These are phyloP conservation scores for Aplysina aerophoba DNA, from an alignment of 37 sponge, comb jelly and placozoan genomes.

Conservation along the genomic window DNA sequence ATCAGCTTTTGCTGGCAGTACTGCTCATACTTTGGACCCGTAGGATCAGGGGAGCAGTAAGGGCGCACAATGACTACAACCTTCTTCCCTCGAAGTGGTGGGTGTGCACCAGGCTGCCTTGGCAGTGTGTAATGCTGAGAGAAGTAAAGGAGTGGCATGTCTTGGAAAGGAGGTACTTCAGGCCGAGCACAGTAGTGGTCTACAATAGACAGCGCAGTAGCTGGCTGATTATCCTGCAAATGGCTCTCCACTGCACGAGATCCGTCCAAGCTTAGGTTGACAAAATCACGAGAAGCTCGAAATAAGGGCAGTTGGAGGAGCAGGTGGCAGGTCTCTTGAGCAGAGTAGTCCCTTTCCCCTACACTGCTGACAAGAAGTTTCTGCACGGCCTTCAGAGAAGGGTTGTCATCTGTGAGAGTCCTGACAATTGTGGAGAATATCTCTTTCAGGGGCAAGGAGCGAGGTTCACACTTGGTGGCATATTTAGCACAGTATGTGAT, in stretches of 20 bases:
- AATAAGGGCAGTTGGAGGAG: constrained; percentile 51
- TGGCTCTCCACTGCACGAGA: constrained; percentile 37
- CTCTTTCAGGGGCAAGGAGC: constrained; percentile 41
- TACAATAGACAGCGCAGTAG: background rate
- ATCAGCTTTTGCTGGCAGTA: constrained; percentile 49
- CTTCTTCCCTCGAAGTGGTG: background rate
- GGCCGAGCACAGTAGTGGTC: constrained; percentile 7
- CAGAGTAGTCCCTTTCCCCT: constrained; percentile 45
- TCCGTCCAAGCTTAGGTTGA: constrained; percentile 47
- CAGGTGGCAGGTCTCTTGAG: constrained; percentile 56
- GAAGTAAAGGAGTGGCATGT: constrained; percentile 5
- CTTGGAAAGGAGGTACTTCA: background rate
- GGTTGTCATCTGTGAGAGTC: constrained; percentile 24
- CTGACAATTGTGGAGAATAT: background rate
- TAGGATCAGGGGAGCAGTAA: constrained; percentile 55
- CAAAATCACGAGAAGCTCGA: constrained; percentile 32
- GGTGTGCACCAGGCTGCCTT: constrained; percentile 7
- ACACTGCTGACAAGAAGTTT: constrained; percentile 41
- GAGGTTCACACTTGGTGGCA: constrained; percentile 58
- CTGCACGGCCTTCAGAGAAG: constrained; percentile 44
- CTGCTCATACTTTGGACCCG: constrained; percentile 58
- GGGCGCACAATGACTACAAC: constrained; percentile 38
- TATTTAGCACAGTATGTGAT: constrained; percentile 51
- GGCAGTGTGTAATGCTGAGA: constrained; percentile 42
- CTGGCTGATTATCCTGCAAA: background rate